Evolutionary conservation across 2,888 invertebrate genomes (phyloP).

Genomic region (Ichneumoninae sp.): DNA sequence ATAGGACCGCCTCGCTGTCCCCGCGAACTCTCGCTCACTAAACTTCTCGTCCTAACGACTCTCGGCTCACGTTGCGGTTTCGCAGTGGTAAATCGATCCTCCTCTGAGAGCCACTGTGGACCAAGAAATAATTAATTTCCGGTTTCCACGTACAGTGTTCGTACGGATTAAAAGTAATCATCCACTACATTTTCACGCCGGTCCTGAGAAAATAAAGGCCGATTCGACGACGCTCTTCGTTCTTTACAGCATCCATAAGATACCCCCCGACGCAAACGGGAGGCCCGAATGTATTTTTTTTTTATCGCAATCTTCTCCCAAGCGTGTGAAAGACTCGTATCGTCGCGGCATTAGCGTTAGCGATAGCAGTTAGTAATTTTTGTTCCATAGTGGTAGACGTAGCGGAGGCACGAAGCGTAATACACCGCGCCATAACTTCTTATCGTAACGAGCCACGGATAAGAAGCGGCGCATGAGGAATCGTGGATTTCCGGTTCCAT

Average conservation of each 20-base stretch:
- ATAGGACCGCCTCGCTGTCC: slow-evolving; percentile 40
- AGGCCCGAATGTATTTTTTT: slow-evolving; percentile 1
- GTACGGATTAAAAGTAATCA: slow-evolving; percentile 23
- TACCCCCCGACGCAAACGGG: slow-evolving; percentile 10
- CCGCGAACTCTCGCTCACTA: slow-evolving; percentile 41
- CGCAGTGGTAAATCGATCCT: not conserved
- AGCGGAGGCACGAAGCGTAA: not conserved
- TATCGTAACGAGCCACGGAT: slow-evolving; percentile 61
- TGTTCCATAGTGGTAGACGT: slow-evolving; percentile 3
- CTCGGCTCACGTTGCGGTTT: slow-evolving; percentile 38
- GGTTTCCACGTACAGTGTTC: slow-evolving; percentile 54
- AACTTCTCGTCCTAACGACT: slow-evolving; percentile 64
- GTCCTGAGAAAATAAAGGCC: slow-evolving; percentile 35
- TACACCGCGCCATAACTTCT: slow-evolving; percentile 44
- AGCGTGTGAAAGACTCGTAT: slow-evolving; percentile 11
- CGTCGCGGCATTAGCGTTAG: slow-evolving; percentile 24
- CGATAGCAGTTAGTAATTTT: slow-evolving; percentile 35
- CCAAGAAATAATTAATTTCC: slow-evolving; percentile 62
- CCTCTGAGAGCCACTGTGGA: slow-evolving; percentile 30
- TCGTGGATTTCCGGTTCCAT: slow-evolving; percentile 64
- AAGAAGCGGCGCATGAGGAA: slow-evolving; percentile 49
- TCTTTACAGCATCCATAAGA: slow-evolving; percentile 45
- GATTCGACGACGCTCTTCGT: slow-evolving; percentile 35
- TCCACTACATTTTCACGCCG: slow-evolving; percentile 41
- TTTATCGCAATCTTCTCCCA: slow-evolving; percentile 30